Evolutionary conservation across 2,113 vertebrate species (phyloP).

Genomic region (Cynoglossus semilaevis): DNA sequence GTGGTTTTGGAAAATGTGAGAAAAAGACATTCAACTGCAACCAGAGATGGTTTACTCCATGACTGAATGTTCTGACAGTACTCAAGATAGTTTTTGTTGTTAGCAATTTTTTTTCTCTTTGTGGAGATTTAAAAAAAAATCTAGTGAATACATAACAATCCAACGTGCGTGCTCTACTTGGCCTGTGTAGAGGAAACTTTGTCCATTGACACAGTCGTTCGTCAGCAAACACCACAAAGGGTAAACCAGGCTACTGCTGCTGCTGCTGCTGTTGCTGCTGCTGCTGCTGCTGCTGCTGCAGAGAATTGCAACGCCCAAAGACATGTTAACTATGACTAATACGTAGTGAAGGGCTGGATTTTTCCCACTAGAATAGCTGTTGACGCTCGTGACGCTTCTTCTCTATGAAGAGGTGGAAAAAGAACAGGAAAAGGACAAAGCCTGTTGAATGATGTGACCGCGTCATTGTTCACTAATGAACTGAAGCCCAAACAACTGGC

Average conservation of each 20-base stretch:
- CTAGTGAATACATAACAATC: too few species aligned
- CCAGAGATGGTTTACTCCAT: too few species aligned
- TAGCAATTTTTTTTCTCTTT: too few species aligned
- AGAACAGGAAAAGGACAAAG: conserved; percentile 18
- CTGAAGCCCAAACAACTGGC: neutral
- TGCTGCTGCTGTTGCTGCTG: neutral
- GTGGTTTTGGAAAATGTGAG: too few species aligned
- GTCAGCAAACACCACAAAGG: neutral
- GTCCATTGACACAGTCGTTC: conserved; percentile 3
- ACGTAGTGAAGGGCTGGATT: neutral
- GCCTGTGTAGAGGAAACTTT: neutral
- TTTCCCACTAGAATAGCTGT: neutral
- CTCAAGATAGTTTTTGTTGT: too few species aligned
- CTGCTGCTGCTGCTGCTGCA: conserved; percentile 1
- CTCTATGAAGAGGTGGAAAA: conserved; percentile 1
- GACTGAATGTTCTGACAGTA: too few species aligned
- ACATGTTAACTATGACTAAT: conserved; percentile 1
- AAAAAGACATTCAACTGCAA: too few species aligned
- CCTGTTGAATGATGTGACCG: neutral
- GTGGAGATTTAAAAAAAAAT: neutral
- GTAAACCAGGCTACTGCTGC: conserved; percentile 3
- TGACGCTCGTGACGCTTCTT: conserved; percentile 1
- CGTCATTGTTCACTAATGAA: conserved; percentile 25
- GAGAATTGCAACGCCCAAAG: neutral
- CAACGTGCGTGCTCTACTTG: neutral